Evolutionary conservation across 2,888 invertebrate species (phyloP).

Genomic region (Drepanosiphum platanoidis): DNA sequence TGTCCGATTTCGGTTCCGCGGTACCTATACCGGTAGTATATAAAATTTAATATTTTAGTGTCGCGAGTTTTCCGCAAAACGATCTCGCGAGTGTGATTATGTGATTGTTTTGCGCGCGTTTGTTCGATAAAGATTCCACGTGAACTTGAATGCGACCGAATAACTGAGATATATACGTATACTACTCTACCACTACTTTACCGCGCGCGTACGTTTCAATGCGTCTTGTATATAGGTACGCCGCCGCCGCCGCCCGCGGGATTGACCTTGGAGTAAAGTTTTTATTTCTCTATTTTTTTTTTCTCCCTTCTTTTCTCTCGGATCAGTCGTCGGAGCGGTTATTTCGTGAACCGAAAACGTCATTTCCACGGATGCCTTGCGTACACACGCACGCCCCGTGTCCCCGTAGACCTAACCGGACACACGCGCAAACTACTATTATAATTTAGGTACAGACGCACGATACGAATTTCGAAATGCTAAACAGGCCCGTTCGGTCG

Average conservation of each 20-base stretch:
- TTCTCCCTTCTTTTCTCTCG: neutral
- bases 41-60: too few species aligned
- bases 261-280: conserved; percentile 31
- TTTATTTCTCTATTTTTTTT: conserved; percentile 2
- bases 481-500: conserved; percentile 9
- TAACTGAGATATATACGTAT: neutral
- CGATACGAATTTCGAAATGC: neutral
- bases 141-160: neutral
- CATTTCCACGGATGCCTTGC: neutral
- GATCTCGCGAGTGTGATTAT: neutral
- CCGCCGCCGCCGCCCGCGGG: too few species aligned
- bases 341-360: conserved; percentile 14
- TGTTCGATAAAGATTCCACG: neutral
- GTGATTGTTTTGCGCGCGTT: conserved; percentile 26
- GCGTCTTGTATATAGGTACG: conserved; percentile 1
- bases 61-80: too few species aligned
- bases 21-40: too few species aligned
- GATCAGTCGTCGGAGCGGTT: too few species aligned
- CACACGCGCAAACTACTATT: neutral
- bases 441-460: neutral
- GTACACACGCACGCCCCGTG: too few species aligned
- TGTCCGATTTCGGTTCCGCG: too few species aligned
- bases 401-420: conserved; percentile 1
- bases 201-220: neutral
- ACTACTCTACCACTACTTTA: too few species aligned